Conservation (phyloP, 2,113 vertebrate species). For the Picathartes gymnocephalus region DNA sequence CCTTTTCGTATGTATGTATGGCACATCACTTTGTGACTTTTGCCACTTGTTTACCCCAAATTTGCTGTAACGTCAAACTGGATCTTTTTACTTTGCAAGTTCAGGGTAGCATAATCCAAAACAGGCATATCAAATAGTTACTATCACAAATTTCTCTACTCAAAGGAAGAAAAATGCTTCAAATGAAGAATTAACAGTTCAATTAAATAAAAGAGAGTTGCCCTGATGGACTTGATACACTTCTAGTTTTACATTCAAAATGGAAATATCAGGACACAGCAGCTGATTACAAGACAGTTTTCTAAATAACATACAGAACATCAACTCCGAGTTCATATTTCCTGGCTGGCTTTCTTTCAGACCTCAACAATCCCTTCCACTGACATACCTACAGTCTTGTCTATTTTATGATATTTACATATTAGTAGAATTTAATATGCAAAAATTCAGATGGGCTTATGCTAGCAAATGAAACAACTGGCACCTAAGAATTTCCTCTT, state of each 20-base stretch:
- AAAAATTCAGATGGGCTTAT: neutral
- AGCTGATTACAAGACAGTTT: neutral
- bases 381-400: neutral
- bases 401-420: neutral
- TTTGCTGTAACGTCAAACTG: neutral
- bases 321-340: neutral
- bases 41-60: neutral
- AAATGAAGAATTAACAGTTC: neutral
- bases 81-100: neutral
- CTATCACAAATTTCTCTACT: neutral
- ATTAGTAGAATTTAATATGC: neutral
- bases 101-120: neutral
- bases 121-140: neutral
- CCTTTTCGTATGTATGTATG: neutral
- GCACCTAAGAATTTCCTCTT: neutral
- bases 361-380: neutral
- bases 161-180: neutral
- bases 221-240: neutral
- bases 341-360: neutral
- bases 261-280: neutral
- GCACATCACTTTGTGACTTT: neutral
- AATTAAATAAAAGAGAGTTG: neutral
- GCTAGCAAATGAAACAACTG: neutral
- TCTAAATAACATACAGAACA: neutral
- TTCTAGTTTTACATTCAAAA: neutral